These are phyloP conservation scores for Sus cebifrons DNA, from an alignment of 2,797 vertebrate genomes.

Conservation along the genomic window DNA sequence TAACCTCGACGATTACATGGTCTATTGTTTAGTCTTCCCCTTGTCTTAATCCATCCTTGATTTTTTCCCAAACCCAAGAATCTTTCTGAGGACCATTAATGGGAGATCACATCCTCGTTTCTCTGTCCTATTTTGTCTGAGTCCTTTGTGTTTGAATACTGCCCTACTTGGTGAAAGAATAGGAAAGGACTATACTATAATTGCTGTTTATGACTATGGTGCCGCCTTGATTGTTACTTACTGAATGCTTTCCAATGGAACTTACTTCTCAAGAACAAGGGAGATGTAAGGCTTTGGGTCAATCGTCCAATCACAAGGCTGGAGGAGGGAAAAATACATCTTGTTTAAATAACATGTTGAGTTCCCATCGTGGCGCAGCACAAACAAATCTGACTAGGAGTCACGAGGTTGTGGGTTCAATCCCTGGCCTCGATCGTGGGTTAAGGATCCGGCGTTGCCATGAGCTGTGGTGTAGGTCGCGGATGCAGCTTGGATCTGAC, in stretches of 20 bases:
- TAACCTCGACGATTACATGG: background rate
- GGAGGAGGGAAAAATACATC: background rate
- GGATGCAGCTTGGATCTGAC: too few relatives aligned
- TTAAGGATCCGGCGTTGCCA: too few relatives aligned
- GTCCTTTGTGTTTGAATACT: background rate
- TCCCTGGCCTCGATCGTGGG: too few relatives aligned
- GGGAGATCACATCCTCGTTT: background rate
- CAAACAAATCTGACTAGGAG: too few relatives aligned
- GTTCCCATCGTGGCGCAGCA: too few relatives aligned
- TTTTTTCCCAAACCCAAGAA: slow-evolving; percentile 16
- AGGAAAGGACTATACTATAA: background rate
- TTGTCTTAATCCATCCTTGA: background rate
- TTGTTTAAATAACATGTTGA: slow-evolving; percentile 30
- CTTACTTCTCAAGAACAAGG: slow-evolving; percentile 7
- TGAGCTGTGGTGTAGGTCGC: too few relatives aligned
- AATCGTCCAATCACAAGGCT: background rate
- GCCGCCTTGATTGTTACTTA: background rate
- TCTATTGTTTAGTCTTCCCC: background rate
- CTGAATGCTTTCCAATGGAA: background rate
- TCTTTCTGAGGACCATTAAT: background rate
- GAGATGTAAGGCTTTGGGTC: slow-evolving; percentile 38
- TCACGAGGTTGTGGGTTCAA: too few relatives aligned
- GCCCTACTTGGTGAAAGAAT: background rate
- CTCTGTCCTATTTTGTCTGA: background rate
- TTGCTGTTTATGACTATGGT: background rate